Evolutionary conservation across 2,888 invertebrate genomes (phyloP), one percentile per base, ranked within the genome.

Genomic region (Meganola albula): DNA sequence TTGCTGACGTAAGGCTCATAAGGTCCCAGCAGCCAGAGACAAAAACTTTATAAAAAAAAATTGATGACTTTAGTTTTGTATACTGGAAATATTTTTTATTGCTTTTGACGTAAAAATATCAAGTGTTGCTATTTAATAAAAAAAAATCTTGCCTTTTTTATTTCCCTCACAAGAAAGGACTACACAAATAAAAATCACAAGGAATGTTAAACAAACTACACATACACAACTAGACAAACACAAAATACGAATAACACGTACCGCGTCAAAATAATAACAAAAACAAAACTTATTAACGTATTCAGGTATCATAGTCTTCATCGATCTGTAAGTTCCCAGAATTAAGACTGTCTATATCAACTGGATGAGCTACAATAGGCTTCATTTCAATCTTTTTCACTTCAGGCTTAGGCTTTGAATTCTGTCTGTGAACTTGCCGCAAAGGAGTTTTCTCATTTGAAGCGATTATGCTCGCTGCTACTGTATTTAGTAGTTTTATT

Each of bases 291-390:
- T 60, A 53, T 36, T 37, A 58, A 62, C 47, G 37, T 47, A 74
- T 58, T 87, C 82, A 87, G 70, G 85, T 84, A 77, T 87, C 87
- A 54, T 87, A 87, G 70, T 87, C 87, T 60, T 87, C 87, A 32
- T 87, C 87, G 27, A 86, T 80, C 50, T 86, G 79, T 48, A 85
- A 55, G 42, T 83, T 75, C 4, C 79, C 80, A 27, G 80, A 74
- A 52, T 77, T 79, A 34, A 82, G 61, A 54, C 67, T 60, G 41
- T 83, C 83, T 40, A 82, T 63, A 33, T 76, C 70, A 1, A 75
- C 53, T 1, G 69, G 69, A 24, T 53, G 44, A 1, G 58, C 22
- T n/a, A 53, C 38, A 0, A 54, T 25, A 0, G 67, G 60, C 33
- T 65, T 68, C 2, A 56, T 30, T 34, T 74, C 74, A 1, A 64